A percentile compares a stretch with the other conserved stretches of the same genome.
These are phyloP conservation scores for Jaculus jaculus DNA, from an alignment of 2,113 vertebrate species.

Conservation along the genomic window DNA sequence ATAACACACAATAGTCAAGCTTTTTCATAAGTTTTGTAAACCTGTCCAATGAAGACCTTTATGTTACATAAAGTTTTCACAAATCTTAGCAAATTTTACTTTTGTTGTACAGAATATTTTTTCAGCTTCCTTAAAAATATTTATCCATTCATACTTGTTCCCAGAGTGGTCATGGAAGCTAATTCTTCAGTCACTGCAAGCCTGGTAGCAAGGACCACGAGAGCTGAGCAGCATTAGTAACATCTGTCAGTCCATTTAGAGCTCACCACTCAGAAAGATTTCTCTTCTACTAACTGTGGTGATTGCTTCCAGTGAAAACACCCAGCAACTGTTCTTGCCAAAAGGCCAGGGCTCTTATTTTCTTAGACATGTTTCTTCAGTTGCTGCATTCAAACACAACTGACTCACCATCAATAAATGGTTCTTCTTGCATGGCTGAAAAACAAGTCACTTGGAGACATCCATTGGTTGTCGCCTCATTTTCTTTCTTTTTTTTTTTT, in stretches of 20 bases:
- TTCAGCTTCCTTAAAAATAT: conserved; percentile 36
- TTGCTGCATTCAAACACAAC: conserved; percentile 9
- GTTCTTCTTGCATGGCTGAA: neutral
- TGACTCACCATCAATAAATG: conserved; percentile 14
- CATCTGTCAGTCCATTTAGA: neutral
- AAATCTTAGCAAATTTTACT: conserved; percentile 8
- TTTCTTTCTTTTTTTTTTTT: conserved; percentile 31
- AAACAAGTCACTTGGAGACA: conserved; percentile 6
- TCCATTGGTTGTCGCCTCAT: neutral
- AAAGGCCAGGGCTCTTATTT: neutral
- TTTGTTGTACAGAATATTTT: conserved; percentile 25
- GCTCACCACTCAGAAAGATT: neutral
- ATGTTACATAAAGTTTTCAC: neutral
- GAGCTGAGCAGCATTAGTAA: neutral
- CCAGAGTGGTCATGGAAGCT: neutral
- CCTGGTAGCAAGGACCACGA: neutral
- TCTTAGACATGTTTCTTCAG: neutral
- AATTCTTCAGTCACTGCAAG: conserved; percentile 3
- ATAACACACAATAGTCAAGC: neutral
- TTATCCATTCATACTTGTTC: neutral
- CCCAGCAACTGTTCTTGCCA: conserved; percentile 2
- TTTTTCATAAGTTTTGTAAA: conserved; percentile 9
- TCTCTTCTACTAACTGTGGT: neutral
- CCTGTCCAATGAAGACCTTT: neutral
- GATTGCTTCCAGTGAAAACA: neutral